phyloP scores from a whole-genome alignment of 2,888 invertebrate genomes.

The Cataglyphis rosenhaueri region DNA sequence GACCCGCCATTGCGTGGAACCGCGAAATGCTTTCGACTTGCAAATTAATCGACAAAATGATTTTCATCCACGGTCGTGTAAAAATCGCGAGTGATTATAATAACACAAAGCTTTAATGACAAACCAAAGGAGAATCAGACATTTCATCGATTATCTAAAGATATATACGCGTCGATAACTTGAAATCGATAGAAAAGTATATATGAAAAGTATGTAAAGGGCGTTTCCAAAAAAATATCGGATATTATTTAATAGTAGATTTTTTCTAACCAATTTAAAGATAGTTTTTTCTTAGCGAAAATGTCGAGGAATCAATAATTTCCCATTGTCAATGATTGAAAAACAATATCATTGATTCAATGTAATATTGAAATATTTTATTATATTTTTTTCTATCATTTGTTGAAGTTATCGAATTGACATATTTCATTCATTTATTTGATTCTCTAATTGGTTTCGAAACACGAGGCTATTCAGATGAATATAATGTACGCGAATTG shows the following conservation, averaged over 20 bases:
- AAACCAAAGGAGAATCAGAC: constrained; percentile 8
- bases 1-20: constrained; percentile 15
- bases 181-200: neutral
- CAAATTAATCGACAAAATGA: constrained; percentile 18
- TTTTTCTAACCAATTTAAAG: neutral
- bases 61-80: constrained; percentile 10
- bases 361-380: neutral
- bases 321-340: neutral
- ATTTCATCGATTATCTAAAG: constrained; percentile 9
- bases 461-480: constrained; percentile 11
- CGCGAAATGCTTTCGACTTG: constrained; percentile 27
- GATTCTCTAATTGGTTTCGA: constrained; percentile 18
- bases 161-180: neutral
- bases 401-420: constrained; percentile 2
- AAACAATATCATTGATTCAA: neutral
- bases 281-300: neutral
- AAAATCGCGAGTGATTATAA: constrained; percentile 26
- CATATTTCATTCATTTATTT: constrained; percentile 8
- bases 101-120: neutral
- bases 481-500: constrained; percentile 47
- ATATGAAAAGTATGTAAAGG: neutral
- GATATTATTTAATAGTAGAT: neutral
- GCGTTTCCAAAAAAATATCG: neutral
- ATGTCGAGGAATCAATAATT: neutral
- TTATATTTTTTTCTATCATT: neutral